Conservation (phyloP, 1,140 invertebrate species). For the Pseudomyrmex gracilis region DNA sequence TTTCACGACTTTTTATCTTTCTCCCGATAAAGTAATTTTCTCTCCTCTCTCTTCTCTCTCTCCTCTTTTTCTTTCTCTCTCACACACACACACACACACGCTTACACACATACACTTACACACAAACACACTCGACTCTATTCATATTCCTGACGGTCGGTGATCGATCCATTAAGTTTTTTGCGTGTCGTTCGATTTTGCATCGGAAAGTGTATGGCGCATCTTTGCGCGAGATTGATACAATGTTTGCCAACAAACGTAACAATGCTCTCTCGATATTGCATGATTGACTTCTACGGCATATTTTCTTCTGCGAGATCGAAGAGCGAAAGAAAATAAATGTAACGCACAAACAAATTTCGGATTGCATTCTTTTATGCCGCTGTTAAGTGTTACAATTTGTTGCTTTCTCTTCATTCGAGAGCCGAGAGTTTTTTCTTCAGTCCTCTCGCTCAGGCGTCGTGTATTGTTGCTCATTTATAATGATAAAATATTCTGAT, state of each 20-base stretch:
- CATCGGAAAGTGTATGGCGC: neutral
- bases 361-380: too few species aligned
- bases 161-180: constrained; percentile 57
- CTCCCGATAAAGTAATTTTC: constrained; percentile 45
- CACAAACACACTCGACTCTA: neutral
- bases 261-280: constrained; percentile 2
- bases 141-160: constrained; percentile 40
- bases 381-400: too few species aligned
- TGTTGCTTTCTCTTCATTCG: too few species aligned
- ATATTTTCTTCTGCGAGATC: neutral
- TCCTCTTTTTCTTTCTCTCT: too few species aligned
- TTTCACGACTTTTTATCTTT: constrained; percentile 47
- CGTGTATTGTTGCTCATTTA: too few species aligned
- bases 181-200: neutral
- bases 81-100: too few species aligned
- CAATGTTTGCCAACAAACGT: constrained; percentile 29
- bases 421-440: too few species aligned
- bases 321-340: neutral
- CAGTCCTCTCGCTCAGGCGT: too few species aligned
- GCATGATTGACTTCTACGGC: neutral
- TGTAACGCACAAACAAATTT: too few species aligned
- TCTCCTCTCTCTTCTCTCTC: constrained; percentile 2
- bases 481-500: too few species aligned
- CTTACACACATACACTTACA: too few species aligned
- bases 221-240: constrained; percentile 40